Evolutionary conservation across 2,888 invertebrate species (phyloP).

Genomic region (Philereme vetulata): DNA sequence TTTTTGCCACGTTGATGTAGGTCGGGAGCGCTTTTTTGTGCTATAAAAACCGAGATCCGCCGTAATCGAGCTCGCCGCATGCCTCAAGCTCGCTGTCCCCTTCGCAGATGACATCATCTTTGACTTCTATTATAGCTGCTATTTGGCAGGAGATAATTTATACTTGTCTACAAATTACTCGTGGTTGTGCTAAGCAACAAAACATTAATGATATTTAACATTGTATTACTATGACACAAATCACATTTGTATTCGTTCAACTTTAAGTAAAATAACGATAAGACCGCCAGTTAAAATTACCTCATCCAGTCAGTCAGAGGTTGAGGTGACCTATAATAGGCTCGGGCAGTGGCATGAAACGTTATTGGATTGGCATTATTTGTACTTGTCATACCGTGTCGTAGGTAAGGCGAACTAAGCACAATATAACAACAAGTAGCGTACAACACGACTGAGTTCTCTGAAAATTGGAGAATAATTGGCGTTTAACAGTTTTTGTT

Average conservation of each 20-base stretch:
- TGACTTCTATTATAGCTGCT: conserved; percentile 11
- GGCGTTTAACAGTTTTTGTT: conserved; percentile 65
- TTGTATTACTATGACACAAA: not conserved
- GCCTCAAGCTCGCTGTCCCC: conserved; percentile 27
- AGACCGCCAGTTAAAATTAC: conserved; percentile 31
- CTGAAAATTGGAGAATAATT: conserved; percentile 56
- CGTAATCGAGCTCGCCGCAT: conserved; percentile 46
- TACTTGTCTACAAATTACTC: conserved; percentile 18
- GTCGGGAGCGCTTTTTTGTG: conserved; percentile 67
- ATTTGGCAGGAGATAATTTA: conserved; percentile 33
- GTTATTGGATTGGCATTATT: conserved; percentile 38
- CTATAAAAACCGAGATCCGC: conserved; percentile 61
- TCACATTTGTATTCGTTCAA: not conserved
- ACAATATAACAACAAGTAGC: conserved; percentile 51
- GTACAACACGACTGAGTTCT: conserved; percentile 45
- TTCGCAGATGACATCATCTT: conserved; percentile 57
- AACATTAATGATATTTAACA: not conserved
- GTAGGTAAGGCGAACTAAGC: conserved; percentile 34
- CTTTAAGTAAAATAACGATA: conserved; percentile 4
- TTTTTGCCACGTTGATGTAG: conserved; percentile 72
- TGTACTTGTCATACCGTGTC: conserved; percentile 51
- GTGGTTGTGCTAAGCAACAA: conserved; percentile 15
- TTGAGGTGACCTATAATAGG: conserved; percentile 53
- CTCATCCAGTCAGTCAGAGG: conserved; percentile 37
- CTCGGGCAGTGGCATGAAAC: conserved; percentile 39